Base-by-base conservation (phyloP, 1,140 invertebrate genomes). In the Tetramorium alpestre region DNA sequence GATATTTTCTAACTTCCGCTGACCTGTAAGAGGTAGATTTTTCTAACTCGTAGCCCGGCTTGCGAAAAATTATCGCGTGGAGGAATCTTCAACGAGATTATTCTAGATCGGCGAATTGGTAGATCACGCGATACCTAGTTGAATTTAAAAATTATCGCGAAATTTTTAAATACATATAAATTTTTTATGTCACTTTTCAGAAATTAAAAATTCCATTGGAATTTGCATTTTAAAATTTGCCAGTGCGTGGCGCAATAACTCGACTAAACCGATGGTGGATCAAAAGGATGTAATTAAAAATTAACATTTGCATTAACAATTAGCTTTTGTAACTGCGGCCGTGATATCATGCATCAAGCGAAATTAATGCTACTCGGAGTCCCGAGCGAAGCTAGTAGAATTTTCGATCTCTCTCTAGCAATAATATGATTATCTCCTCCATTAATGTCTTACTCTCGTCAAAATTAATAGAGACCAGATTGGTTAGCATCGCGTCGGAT, bases 21-120 rank as follows among this genome's bases (percentile, higher is more conserved):
- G 82, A 85, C 16, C 82, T 77, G 82, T 64, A 78, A 85, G 81
- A 76, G 82, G n/a, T 41, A 75, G 56, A 84, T 84, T 84, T 84
- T 84, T 72, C 41, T 60, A 60, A 84, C 38, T 60, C 70, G 69
- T 4, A 16, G 44, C 62, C 6, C 44, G 58, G 25, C 11, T 41
- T n/a, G 58, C n/a, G 73, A 58, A 65, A 33, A 78, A 85, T 78
- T 64, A 85, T 85, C 82, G 56, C 82, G 33, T 33, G 73, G 73
- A 85, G 47, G 25, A 44, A 78, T 78, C 58, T 64, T 58, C 47
- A 47, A 33, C 22, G 22, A 13, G 33, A 47, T 49, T 47, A 73
- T 58, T 60, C 13, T 22, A 7, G 54, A n/a, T 44, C 38, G 11
- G 10, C 7, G 54, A 82, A 72, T 33, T 8, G 3, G 25, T n/a